Evolutionary conservation across 2,797 vertebrate genomes (phyloP).

Genomic region (Amazona finschi): DNA sequence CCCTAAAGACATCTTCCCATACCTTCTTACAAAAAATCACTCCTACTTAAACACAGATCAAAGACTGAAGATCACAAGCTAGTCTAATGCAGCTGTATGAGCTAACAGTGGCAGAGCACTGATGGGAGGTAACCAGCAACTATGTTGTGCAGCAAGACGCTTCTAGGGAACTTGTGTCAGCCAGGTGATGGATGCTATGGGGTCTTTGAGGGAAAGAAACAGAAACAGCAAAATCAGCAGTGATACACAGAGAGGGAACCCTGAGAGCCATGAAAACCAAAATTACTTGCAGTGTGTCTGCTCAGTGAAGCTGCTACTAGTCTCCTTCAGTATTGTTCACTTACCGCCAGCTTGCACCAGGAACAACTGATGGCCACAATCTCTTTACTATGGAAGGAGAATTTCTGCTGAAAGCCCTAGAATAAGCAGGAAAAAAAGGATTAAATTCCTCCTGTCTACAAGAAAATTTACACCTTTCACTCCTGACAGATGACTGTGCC

Average conservation of each 20-base stretch:
- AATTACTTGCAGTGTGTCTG: background rate
- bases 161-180: background rate
- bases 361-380: constrained; percentile 99
- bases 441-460: background rate
- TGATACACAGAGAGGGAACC: background rate
- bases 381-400: constrained; percentile 98
- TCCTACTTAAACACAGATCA: background rate
- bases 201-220: background rate
- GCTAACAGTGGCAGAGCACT: background rate
- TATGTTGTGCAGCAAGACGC: background rate
- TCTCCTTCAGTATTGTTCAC: constrained; percentile 35
- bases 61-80: background rate
- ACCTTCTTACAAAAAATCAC: background rate
- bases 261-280: background rate
- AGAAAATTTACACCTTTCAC: background rate
- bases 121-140: background rate
- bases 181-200: background rate
- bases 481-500: background rate
- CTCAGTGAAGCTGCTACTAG: background rate
- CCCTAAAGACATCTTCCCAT: background rate
- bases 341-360: constrained; percentile 98
- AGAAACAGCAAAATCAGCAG: background rate
- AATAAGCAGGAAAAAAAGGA: background rate
- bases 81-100: background rate
- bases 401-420: constrained; percentile 96